Percentiles rank a stretch among this genome's conserved stretches.
These are phyloP conservation scores for Odontophorus gujanensis DNA, from an alignment of 2,113 vertebrate species.

Conservation along the genomic window DNA sequence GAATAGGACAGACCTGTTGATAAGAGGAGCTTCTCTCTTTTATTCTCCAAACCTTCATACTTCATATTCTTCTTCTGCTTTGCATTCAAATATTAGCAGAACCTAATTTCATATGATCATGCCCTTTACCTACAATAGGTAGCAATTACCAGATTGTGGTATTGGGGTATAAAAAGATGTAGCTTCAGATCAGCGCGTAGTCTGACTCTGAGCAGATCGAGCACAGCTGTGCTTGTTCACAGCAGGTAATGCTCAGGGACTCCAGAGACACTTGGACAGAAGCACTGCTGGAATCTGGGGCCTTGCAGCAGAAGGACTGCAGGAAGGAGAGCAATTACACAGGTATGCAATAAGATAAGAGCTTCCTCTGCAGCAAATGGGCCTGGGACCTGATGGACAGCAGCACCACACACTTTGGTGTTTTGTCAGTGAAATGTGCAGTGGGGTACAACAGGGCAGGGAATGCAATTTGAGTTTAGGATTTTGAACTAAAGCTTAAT, in stretches of 20 bases:
- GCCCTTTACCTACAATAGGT: neutral
- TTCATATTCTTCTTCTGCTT: neutral
- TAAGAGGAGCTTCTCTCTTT: neutral
- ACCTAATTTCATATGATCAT: neutral
- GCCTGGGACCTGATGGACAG: too few relatives aligned
- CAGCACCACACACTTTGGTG: too few relatives aligned
- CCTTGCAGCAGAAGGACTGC: too few relatives aligned
- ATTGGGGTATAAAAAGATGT: neutral
- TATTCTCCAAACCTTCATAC: neutral
- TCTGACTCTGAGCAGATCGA: neutral
- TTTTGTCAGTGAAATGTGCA: neutral
- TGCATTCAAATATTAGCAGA: neutral
- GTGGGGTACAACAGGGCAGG: neutral
- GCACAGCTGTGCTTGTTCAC: neutral
- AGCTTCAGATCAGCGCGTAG: neutral
- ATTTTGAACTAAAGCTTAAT: conserved; percentile 27
- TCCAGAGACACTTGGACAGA: neutral
- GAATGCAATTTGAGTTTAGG: neutral
- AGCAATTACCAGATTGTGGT: neutral
- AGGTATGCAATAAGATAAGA: too few relatives aligned
- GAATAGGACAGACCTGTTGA: neutral
- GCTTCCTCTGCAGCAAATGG: too few relatives aligned
- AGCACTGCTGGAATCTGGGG: neutral
- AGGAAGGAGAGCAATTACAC: too few relatives aligned
- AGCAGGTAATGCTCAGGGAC: neutral